These are phyloP conservation scores for Clarias platycephalus DNA, from an alignment of 2,797 vertebrate species.

Conservation along the genomic window DNA sequence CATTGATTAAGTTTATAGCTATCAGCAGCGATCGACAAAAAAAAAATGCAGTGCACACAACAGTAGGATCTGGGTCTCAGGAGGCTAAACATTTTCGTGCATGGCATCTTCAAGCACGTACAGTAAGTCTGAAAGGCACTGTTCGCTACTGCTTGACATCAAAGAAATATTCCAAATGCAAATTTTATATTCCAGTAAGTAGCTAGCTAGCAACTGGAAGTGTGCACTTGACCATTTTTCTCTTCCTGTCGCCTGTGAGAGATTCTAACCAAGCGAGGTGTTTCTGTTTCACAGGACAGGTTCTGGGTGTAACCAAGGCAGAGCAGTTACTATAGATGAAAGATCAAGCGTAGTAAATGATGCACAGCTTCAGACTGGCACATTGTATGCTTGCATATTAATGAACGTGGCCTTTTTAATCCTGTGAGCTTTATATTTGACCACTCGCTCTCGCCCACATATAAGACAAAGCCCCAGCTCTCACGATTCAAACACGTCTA, in stretches of 20 bases:
- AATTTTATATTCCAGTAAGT: neutral
- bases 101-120: no score
- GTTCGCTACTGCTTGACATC: neutral
- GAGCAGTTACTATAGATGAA: neutral
- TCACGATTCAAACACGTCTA: slow-evolving; percentile 2
- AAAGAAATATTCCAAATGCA: neutral
- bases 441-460: neutral
- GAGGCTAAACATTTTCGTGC: no score
- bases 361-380: neutral
- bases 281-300: neutral
- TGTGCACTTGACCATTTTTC: neutral
- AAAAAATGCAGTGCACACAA: no score
- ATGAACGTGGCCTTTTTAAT: slow-evolving; percentile 7
- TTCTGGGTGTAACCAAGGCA: neutral
- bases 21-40: no score
- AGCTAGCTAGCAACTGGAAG: neutral
- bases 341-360: neutral
- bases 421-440: slow-evolving; percentile 1
- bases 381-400: neutral
- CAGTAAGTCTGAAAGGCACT: no score
- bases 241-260: neutral
- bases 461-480: slow-evolving; percentile 17
- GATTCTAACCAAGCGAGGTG: neutral
- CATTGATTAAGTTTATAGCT: no score
- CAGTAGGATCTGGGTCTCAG: no score